Conservation (phyloP, 2,113 vertebrate species). For the Trichechus manatus region DNA sequence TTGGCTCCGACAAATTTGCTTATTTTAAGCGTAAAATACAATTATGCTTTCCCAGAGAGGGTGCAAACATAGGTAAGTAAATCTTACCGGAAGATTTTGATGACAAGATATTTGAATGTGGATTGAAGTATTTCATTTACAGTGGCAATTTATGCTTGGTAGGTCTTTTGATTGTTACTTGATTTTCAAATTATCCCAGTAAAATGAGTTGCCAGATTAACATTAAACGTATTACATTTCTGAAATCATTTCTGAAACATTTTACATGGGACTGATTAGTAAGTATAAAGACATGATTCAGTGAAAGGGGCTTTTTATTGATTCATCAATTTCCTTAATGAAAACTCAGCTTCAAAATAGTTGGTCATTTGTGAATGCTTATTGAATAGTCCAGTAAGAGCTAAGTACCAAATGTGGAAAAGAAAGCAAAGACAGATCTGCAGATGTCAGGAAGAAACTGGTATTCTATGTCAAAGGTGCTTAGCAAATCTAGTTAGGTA, state of each 20-base stretch:
- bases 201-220: not conserved
- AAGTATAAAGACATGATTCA: not conserved
- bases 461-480: not conserved
- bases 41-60: not conserved
- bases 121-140: not conserved
- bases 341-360: slow-evolving; percentile 8
- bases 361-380: not conserved
- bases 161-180: not conserved
- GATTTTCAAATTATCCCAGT: not conserved
- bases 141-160: not conserved
- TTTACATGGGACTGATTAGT: not conserved
- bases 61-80: not conserved
- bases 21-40: not conserved
- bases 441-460: not conserved
- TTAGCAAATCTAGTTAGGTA: not conserved
- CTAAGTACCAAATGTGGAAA: not conserved
- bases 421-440: not conserved
- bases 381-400: not conserved
- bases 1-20: slow-evolving; percentile 48
- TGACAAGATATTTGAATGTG: not conserved
- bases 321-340: not conserved
- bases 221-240: not conserved
- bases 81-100: not conserved
- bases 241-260: not conserved
- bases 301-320: not conserved